Evolutionary conservation across 1,140 invertebrate genomes (phyloP), one percentile per base, ranked within the genome.

Genomic region (Ceratitis capitata): DNA sequence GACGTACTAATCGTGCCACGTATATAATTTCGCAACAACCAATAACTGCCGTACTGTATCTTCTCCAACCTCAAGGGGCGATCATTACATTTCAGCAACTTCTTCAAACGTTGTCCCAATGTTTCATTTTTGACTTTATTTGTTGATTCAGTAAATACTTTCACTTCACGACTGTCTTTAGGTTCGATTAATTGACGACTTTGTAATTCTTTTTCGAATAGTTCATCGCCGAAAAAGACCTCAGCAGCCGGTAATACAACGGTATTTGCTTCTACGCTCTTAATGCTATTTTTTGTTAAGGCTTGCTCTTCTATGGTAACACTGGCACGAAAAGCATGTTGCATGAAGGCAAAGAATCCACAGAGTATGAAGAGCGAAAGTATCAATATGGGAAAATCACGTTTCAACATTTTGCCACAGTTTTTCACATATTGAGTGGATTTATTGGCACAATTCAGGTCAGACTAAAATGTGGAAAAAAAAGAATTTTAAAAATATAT

Each of bases 21-120:
- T 83, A 98, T 94, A 89, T 97, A 97, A 92, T 98, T 97, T 89
- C 97, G 95, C 6, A 98, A 92, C 82, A 98, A 95, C 96, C 96
- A 98, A 89, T 95, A 98, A 84, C 96, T 95, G 2, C 97, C 97
- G 3, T 96, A 93, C 88, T 97, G 96, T 12, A 94, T 91, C 5
- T 94, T 95, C 85, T 93, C 93, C 3, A 94, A 93, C 32, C 92
- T 91, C 86, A 93, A 91, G 0, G 93, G 92, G 85, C 93, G 94
- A 85, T 96, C 95, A 82, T 94, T 92, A 87, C 96, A 97, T 29
- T 91, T 92, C 1, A 94, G 86, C 9, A 93, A 42, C 0, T 83
- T 16, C 29, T 87, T 85, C 9, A 91, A 83, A 10, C 32, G 23
- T 0, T 87, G 87, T 19, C 88, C 69, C n/a, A 58, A 5, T 85